Evolutionary conservation across 2,797 vertebrate species (phyloP), one percentile per base, ranked within the genome.

Genomic region (Diceros bicornis): DNA sequence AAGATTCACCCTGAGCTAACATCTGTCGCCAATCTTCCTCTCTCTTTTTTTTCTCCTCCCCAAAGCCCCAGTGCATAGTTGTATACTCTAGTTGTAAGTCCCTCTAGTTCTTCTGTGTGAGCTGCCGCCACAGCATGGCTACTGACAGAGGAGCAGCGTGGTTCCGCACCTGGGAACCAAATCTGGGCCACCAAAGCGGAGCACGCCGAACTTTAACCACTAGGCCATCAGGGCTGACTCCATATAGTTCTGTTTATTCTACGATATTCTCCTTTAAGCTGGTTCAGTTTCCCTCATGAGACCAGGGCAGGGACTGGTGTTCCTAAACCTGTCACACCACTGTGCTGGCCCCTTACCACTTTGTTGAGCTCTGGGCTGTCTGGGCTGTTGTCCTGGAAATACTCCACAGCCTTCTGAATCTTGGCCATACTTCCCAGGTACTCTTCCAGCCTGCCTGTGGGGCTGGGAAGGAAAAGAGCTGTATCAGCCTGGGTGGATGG

Each of bases 381-480:
- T 0, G 99, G 99, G 96, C 99, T 99, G 97, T 99, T 99, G 98
- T 99, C 99, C 97, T 99, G 99, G 97, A 99, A 99, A 92, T 99
- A 99, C 79, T 99, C 99, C 97, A 99, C 99, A 0, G 99, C 99
- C 98, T 99, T 99, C 99, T 99, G 99, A 96, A 99, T 99, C 98
- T 99, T 99, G 81, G 99, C 99, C 89, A 99, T 99, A 90, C 99
- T 99, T 61, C 98, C 98, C 32, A 99, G 99, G 89, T 99, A 99
- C 96, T 99, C 99, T 25, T 99, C 99, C 97, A 99, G 98, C 66
- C 99, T 98, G 7, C 99, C 99, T 0, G 99, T 99, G 16, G 99
- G 99, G 50, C 99, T 99, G 97, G 18, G 69, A 95, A 47, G 27
- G 17, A 44, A 34, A 96, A 69, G 71, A 93, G 89, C 27, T 59